Evolutionary conservation across 2,113 vertebrate species (phyloP), one percentile per base, ranked within the genome.

Genomic region (Pampusana beccarii): DNA sequence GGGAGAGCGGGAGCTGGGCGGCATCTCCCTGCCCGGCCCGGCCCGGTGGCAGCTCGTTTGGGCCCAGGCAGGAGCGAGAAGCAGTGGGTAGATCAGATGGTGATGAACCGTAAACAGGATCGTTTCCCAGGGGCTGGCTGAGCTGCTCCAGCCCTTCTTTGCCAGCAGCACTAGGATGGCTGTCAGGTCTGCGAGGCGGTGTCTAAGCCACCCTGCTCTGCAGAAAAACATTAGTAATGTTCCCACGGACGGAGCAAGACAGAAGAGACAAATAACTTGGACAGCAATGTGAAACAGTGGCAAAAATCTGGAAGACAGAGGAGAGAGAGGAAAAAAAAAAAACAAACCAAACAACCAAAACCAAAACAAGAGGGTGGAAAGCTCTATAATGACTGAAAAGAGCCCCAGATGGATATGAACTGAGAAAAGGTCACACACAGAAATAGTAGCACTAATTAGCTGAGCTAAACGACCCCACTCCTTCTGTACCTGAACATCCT

Each of bases 271-370:
- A 95, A 91, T 84, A 92, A 92, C 73, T 95, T 93, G 91, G 94
- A 81, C 1, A 6, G 57, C 34, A 64, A 34, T 26, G 25, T 64
- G 80, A 93, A 96, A 94, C 80, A 94, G 92, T 86, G 83, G 93
- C 93, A 95, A 91, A 95, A 96, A 95, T 93, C 86, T 95, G 92
- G 88, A 84, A 91, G 83, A 91, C 88, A 92, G 77, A 46, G 72
- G 50, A 93, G 34, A 86, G 51, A 90, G 64, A 73, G 26, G 50
- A 36, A 69, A 72, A 77, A 56, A 51, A n/a, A 24, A 74, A 44
- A 44, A 19, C 18, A 51, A 25, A 51, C 50, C 48, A 44, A 44
- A 18, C 44, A 44, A 44, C 42, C 13, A 15, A 42, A 42, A 42
- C 15, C 15, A 42, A 42, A 61, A 40, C 42, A 94, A 81, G 91